Evolutionary conservation across 23 tunicate species (phyloP).

Genomic region (Ciona savignyi): DNA sequence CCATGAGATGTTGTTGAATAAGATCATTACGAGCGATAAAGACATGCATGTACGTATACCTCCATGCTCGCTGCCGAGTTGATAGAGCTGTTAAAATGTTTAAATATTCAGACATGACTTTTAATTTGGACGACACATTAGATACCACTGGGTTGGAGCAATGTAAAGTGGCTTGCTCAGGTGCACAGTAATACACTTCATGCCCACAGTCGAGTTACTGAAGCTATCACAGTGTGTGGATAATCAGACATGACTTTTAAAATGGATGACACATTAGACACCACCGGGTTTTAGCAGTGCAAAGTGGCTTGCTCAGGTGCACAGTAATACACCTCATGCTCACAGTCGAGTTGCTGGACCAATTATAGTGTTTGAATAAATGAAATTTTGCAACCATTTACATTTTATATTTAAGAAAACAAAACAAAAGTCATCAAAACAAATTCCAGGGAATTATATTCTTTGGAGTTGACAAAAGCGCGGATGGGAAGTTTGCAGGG

Average conservation of each 20-base stretch:
- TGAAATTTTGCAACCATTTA: background rate
- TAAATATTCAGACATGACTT: too few species aligned
- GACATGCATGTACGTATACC: constrained; percentile 22
- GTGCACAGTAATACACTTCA: too few species aligned
- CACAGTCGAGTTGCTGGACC: background rate
- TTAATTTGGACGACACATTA: background rate
- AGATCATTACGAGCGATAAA: constrained; percentile 63
- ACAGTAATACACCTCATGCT: background rate
- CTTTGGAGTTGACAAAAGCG: constrained; percentile 48
- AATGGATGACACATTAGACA: too few species aligned
- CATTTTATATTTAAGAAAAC: too few species aligned
- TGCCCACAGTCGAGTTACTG: background rate
- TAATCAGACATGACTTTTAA: too few species aligned
- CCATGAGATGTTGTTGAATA: constrained; percentile 67
- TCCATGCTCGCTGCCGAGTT: too few species aligned
- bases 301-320: too few species aligned
- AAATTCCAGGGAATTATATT: constrained; percentile 42
- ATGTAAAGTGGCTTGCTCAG: background rate
- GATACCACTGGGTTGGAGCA: background rate
- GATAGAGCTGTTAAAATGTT: too few species aligned
- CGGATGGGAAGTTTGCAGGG: constrained; percentile 35
- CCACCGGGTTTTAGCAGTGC: too few species aligned
- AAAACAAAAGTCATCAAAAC: too few species aligned
- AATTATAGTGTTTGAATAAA: background rate
- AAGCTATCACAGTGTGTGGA: background rate